phyloP scores from a whole-genome alignment of 2,113 vertebrate species.

The Siniperca chuatsi region DNA sequence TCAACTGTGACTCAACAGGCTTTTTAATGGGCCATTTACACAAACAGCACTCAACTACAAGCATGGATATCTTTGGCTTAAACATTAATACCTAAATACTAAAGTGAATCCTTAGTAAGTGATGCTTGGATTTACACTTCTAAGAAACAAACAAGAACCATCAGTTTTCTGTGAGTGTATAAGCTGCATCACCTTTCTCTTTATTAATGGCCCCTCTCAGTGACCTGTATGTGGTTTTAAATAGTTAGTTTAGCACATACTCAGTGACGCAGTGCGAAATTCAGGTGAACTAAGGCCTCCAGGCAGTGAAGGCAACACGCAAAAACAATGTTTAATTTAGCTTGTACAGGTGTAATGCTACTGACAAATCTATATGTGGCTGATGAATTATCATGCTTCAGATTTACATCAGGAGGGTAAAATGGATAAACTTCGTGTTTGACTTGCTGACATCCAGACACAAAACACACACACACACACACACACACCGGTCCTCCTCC shows the following conservation, averaged over 20 bases:
- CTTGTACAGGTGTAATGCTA: neutral
- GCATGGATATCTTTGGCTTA: neutral
- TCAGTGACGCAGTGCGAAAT: neutral
- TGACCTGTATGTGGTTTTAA: neutral
- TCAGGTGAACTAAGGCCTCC: neutral
- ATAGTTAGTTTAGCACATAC: neutral
- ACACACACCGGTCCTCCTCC: neutral
- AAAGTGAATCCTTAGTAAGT: fast-evolving
- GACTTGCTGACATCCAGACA: neutral
- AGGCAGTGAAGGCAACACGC: neutral
- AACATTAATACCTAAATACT: neutral
- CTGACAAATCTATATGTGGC: neutral
- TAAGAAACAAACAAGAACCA: neutral
- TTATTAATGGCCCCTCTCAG: neutral
- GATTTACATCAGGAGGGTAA: neutral
- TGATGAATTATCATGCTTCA: neutral
- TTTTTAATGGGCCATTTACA: neutral
- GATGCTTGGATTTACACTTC: neutral
- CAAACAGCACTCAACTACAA: neutral
- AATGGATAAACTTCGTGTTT: neutral
- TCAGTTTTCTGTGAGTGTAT: neutral
- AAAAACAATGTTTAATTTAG: neutral
- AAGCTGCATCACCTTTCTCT: neutral
- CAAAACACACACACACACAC: neutral
- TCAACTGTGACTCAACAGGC: neutral